These are phyloP conservation scores for Acrocephalus kingi DNA, from an alignment of 2,113 vertebrate species.

Conservation along the genomic window DNA sequence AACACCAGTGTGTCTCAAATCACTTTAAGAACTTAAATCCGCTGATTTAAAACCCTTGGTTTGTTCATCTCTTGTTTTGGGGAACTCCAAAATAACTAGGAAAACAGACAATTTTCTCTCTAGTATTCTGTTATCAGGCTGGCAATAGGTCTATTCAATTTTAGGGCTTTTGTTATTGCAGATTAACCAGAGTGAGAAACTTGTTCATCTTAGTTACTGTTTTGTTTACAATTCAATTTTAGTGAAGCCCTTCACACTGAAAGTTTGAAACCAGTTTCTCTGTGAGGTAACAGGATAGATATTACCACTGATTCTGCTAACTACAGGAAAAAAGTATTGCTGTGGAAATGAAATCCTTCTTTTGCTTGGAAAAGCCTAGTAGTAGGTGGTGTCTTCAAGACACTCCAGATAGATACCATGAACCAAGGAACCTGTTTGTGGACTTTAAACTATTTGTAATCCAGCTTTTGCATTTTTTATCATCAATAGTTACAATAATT, in stretches of 20 bases:
- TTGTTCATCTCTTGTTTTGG: not conserved
- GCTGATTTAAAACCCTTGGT: not conserved
- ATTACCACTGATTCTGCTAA: not conserved
- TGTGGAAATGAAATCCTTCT: not conserved
- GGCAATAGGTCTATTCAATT: not conserved
- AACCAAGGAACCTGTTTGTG: not conserved
- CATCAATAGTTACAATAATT: not conserved
- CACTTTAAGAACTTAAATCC: not conserved
- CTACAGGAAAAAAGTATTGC: not conserved
- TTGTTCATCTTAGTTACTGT: not conserved
- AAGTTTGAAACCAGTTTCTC: not conserved
- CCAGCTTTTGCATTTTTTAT: not conserved
- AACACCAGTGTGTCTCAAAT: not conserved
- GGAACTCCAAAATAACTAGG: not conserved
- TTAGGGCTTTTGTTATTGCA: not conserved
- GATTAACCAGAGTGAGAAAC: not conserved
- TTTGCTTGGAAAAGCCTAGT: not conserved
- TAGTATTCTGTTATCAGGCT: not conserved
- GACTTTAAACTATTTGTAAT: not conserved
- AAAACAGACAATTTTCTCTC: not conserved
- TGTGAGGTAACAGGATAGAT: not conserved
- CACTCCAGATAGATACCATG: not conserved
- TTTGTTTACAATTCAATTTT: not conserved
- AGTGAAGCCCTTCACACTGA: not conserved
- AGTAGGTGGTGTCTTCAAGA: not conserved